Conservation (phyloP, 2,888 invertebrate genomes). For the Orthosia gothica region DNA sequence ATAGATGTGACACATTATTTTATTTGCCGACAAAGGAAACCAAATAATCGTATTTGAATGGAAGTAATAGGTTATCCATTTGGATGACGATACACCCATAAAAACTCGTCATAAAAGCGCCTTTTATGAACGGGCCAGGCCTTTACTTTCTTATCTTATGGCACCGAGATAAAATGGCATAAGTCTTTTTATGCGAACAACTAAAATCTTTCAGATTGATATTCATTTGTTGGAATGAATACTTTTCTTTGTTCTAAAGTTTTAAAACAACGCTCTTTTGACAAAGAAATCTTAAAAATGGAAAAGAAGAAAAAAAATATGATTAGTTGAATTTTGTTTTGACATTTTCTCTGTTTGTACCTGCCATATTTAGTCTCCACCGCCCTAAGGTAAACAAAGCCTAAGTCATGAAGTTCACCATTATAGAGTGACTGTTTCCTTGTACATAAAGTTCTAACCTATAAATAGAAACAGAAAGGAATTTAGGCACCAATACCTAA, state of each 20-base stretch:
- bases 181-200: constrained; percentile 8
- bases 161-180: constrained; percentile 7
- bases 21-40: constrained; percentile 22
- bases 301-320: neutral
- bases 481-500: neutral
- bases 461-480: neutral
- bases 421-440: too few species aligned
- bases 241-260: neutral
- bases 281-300: neutral
- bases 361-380: neutral
- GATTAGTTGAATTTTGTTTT: neutral
- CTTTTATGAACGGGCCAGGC: constrained; percentile 36
- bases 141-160: constrained; percentile 16
- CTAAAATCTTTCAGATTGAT: neutral
- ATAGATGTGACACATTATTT: constrained; percentile 7
- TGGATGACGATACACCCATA: constrained; percentile 36
- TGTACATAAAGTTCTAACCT: too few species aligned
- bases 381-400: neutral
- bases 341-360: neutral
- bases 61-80: constrained; percentile 37
- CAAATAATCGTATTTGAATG: constrained; percentile 31
- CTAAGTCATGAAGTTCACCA: too few species aligned
- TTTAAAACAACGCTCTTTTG: neutral
- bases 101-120: constrained; percentile 36
- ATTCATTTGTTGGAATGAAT: neutral